A percentile compares a stretch with the other conserved stretches of the same genome.
Conservation (phyloP, 2,888 invertebrate species). For the Drosophila mercatorum region DNA sequence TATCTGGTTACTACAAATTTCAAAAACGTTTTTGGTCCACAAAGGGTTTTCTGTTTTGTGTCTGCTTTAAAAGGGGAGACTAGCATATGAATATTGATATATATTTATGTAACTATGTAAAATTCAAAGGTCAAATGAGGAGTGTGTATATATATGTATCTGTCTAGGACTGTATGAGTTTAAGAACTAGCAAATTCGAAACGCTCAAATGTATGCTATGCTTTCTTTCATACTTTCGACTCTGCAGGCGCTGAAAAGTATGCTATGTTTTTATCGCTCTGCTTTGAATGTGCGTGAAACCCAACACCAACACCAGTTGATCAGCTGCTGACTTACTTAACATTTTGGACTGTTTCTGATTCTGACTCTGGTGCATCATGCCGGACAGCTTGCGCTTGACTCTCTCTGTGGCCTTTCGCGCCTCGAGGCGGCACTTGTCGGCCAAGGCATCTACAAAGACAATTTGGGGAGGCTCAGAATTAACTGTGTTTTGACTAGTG, state of each 20-base stretch:
- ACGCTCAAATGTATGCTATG: slow-evolving; percentile 14
- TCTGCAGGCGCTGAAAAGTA: slow-evolving; percentile 17
- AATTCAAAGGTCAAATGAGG: background rate
- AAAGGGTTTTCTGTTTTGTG: slow-evolving; percentile 15
- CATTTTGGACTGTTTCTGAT: slow-evolving; percentile 57
- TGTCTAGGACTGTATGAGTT: slow-evolving; percentile 8
- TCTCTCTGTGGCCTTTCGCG: slow-evolving; percentile 52
- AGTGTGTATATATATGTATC: slow-evolving; percentile 7
- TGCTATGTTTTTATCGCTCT: background rate
- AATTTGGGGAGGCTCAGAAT: slow-evolving; percentile 33
- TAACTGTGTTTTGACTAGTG: slow-evolving; percentile 8
- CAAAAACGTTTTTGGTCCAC: slow-evolving; percentile 60
- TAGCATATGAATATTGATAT: slow-evolving; percentile 15
- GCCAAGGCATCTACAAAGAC: slow-evolving; percentile 64
- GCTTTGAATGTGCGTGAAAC: slow-evolving; percentile 13
- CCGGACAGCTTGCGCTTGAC: slow-evolving; percentile 58
- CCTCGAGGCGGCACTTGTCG: slow-evolving; percentile 50
- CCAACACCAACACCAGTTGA: slow-evolving; percentile 45
- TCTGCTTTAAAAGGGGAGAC: slow-evolving; percentile 19
- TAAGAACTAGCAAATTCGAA: slow-evolving; percentile 7
- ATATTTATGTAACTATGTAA: slow-evolving; percentile 18
- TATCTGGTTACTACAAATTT: slow-evolving; percentile 37
- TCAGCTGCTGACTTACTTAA: slow-evolving; percentile 55
- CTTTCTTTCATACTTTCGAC: background rate
- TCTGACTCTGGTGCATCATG: slow-evolving; percentile 32